phyloP scores from a whole-genome alignment of 2,888 invertebrate species.

The Unio pictorum region DNA sequence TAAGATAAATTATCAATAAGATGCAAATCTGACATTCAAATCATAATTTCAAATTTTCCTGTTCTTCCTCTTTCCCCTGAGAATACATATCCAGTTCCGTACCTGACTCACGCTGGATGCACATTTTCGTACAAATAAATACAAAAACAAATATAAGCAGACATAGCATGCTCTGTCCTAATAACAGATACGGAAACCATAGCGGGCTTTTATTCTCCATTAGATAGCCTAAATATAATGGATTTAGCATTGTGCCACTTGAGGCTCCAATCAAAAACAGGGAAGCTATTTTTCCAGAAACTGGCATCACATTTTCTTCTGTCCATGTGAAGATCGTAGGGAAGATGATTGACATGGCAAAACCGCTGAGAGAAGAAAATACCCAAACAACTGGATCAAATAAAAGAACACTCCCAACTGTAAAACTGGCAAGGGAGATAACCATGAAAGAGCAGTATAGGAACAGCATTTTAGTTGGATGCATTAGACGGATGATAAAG shows the following conservation, averaged over 20 bases:
- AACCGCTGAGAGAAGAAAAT: conserved; percentile 64
- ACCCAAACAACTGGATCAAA: conserved; percentile 56
- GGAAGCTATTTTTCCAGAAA: conserved; percentile 70
- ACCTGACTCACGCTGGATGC: too few relatives aligned
- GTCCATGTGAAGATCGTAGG: conserved; percentile 72
- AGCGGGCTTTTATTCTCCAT: conserved; percentile 39
- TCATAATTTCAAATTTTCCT: too few relatives aligned
- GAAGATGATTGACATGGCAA: conserved; percentile 71
- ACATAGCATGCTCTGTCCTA: conserved; percentile 20
- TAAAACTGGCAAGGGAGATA: conserved; percentile 30
- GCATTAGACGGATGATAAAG: conserved; percentile 65
- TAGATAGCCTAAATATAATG: conserved; percentile 58
- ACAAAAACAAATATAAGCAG: conserved; percentile 4
- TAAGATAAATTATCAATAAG: too few relatives aligned
- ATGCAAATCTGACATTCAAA: too few relatives aligned
- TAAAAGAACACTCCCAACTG: conserved; percentile 16
- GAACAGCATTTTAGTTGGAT: conserved; percentile 66
- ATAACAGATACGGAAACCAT: conserved; percentile 39
- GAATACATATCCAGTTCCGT: too few relatives aligned
- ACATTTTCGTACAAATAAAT: too few relatives aligned
- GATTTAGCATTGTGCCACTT: conserved; percentile 69
- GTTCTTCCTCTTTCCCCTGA: too few relatives aligned
- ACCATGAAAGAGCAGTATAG: conserved; percentile 46
- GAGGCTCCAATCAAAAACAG: conserved; percentile 68
- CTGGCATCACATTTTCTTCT: conserved; percentile 65